phyloP scores from a whole-genome alignment of 2,888 invertebrate species.

The Venusia cambrica region DNA sequence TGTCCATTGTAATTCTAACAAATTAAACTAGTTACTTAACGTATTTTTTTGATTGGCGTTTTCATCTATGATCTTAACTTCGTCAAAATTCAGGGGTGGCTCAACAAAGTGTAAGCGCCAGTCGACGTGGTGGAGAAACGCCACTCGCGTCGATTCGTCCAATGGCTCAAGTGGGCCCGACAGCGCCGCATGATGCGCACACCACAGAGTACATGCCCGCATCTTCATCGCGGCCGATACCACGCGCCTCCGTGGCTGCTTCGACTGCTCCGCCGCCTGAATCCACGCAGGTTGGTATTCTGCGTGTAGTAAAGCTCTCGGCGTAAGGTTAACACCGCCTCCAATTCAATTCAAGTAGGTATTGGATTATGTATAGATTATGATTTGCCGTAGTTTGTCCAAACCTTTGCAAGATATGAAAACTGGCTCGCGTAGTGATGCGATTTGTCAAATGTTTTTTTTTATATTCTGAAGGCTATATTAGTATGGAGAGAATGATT shows the following conservation, averaged over 20 bases:
- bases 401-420: too few relatives aligned
- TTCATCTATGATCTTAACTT: background rate
- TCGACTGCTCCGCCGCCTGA: constrained; percentile 80
- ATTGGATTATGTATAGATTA: too few relatives aligned
- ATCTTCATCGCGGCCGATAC: constrained; percentile 85
- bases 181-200: constrained; percentile 82
- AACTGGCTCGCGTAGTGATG: too few relatives aligned
- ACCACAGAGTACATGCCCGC: constrained; percentile 92
- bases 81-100: constrained; percentile 54
- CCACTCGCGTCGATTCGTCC: constrained; percentile 95
- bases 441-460: too few relatives aligned
- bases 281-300: constrained; percentile 54
- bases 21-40: too few relatives aligned
- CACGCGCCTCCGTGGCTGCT: constrained; percentile 84
- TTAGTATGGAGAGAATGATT: too few relatives aligned
- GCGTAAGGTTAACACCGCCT: too few relatives aligned
- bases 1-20: too few relatives aligned
- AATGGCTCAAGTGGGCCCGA: constrained; percentile 92
- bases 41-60: constrained; percentile 4
- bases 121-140: constrained; percentile 88
- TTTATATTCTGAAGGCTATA: too few relatives aligned
- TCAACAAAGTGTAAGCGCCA: constrained; percentile 73
- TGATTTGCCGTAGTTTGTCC: too few relatives aligned
- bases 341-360: too few relatives aligned
- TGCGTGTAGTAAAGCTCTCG: too few relatives aligned